Conservation (phyloP, 2,113 vertebrate species). For the Pelobates fuscus region DNA sequence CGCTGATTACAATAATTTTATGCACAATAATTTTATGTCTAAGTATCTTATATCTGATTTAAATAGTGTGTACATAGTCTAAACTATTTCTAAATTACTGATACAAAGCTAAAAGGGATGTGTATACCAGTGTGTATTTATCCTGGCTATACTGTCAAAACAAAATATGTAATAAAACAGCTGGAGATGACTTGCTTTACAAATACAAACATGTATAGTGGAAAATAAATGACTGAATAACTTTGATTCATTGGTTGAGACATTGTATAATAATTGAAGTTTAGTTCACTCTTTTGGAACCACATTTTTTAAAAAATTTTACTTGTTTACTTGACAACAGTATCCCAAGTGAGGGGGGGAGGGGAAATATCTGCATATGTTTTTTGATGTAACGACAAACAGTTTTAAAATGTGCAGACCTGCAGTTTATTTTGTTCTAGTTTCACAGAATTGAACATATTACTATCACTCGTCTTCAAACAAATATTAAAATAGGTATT, state of each 20-base stretch:
- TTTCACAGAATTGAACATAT: conserved; percentile 13
- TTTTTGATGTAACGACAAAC: conserved; percentile 17
- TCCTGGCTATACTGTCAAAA: neutral
- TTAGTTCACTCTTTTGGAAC: conserved; percentile 43
- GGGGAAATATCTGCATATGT: neutral
- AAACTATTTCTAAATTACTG: neutral
- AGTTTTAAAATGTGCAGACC: neutral
- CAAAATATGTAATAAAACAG: conserved; percentile 16
- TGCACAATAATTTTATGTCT: neutral
- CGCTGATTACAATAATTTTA: too few relatives aligned
- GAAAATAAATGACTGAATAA: conserved; percentile 36
- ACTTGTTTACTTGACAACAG: neutral
- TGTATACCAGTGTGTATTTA: neutral
- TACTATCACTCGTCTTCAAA: neutral
- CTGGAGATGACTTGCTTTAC: conserved; percentile 18
- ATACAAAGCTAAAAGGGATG: neutral
- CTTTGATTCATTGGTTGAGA: conserved; percentile 1
- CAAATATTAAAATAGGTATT: conserved; percentile 44
- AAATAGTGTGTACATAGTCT: neutral
- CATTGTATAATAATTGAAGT: conserved; percentile 38
- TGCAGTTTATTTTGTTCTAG: neutral
- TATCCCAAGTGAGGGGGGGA: neutral
- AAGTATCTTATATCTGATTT: too few relatives aligned
- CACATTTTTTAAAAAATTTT: neutral
- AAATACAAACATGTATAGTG: conserved; percentile 15